Evolutionary conservation across 2,797 vertebrate genomes (phyloP), one percentile per base, ranked within the genome.

Genomic region (Characodon lateralis): DNA sequence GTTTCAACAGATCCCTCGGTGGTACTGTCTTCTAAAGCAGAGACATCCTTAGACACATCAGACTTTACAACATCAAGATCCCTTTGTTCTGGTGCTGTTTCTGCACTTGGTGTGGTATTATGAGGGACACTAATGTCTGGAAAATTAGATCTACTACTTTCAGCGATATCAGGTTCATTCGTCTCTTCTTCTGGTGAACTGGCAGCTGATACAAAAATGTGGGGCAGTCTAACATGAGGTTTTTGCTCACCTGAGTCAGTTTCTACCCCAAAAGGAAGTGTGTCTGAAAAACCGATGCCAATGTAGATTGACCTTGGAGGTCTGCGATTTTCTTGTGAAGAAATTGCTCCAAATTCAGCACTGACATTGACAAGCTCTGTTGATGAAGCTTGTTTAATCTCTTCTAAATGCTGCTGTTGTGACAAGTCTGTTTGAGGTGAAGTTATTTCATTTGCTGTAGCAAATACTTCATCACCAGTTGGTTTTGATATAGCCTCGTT

Each of bases 151-250:
- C 68, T 80, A 65, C 26, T 74, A 59, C n/a, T 39, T 78, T 89
- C 72, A 72, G 31, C 58, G 0, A 74, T 31, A 5, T 83, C 68
- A 12, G 80, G 46, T 26, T 94, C 89, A 82, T 6, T 74, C 76
- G 28, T 74, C 39, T 94, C 91, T 16, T 95, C 94, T 85, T 95
- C 94, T 80, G 93, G 93, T 79, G 93, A 92, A 84, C 92, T 95
- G 82, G 95, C 91, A 78, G 93, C 92, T 59, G 95, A 95, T 72
- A 95, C 83, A 88, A 95, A 94, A 81, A 96, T 93, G 76, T 95
- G 94, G 63, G 95, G 95, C 66, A 95, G 82, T 85, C 94, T 93
- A 70, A 94, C 76, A 70, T 91, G 94, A 31, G 83, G 85, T 72
- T 68, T 78, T 61, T 26, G 71, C 43, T 88, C 88, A 78, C 9